Base-by-base conservation (phyloP, 2,797 vertebrate species). In the Prionace glauca region DNA sequence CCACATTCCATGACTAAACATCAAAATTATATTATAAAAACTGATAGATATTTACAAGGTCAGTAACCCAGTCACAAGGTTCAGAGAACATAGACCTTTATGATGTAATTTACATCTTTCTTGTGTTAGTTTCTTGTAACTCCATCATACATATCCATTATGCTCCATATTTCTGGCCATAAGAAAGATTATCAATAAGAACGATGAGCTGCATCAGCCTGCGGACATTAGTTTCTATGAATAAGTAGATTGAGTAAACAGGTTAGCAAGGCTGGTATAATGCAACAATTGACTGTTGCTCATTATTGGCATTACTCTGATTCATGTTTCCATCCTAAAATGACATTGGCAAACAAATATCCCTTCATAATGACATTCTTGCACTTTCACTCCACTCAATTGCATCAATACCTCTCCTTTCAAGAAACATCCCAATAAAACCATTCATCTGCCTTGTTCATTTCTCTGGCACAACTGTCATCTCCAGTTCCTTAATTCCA, bases 1-100 rank as follows among this genome's bases (percentile, higher is more conserved):
- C 67, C 69, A 56, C 45, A 50, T 56, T 45, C 45, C 93, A 56
- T 74, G 69, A n/a, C 93, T 18, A 74, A 94, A 94, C 50, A 12
- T 74, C 41, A 94, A 94, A 72, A 72, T 50, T 74, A 93, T 69
- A 94, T 94, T 94, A 50, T 94, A 56, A 74, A 74, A 56, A 36
- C 26, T 94, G 69, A 94, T 72, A 71, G 69, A 94, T 72, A 94
- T 92, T 50, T 56, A 56, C 22, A 72, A 74, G 93, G 16, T 94
- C 41, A 74, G 71, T 94, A 72, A 94, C 93, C 74, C 69, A 94
- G 41, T 93, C 91, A 36, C 36, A 69, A 22, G 65, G 62, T 93
- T 93, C 32, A 93, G 91, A 22, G 24, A 93, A 71, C n/a, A 93
- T 93, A 41, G 36, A 71, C 65, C 65, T 45, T 71, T 71, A 12